Evolutionary conservation across 2,888 invertebrate genomes (phyloP), one percentile per base, ranked within the genome.

Genomic region (Halictus ligatus): DNA sequence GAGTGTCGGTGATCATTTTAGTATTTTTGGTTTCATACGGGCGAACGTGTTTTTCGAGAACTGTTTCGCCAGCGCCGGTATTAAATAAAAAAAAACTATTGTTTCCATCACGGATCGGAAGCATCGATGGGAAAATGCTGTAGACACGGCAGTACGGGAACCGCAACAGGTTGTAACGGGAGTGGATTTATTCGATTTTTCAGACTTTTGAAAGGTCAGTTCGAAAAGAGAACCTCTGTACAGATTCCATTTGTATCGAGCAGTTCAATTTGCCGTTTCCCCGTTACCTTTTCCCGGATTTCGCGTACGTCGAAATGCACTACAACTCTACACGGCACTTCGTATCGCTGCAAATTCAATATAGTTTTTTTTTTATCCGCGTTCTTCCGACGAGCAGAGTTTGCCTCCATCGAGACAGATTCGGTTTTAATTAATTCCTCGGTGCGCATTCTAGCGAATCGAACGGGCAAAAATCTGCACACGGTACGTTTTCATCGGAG

Each of bases 141-240:
- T 71, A 71, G 71, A 71, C 71, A 43, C 40, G 43, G 71, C 29
- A 29, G 40, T 25, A 25, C 10, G 54, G 21, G 75, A 64, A 75
- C 74, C 54, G 84, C 84, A 84, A 84, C 84, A 84, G 84, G 84
- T 84, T 84, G 77, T 58, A 84, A 54, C 84, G 54, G 40, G 73
- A 60, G 40, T 48, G 58, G 76, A 67, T 84, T 84, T 67, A 50
- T 71, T 43, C 72, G 29, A 60, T n/a, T 58, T 83, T 71, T 72
- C 60, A 67, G 48, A 84, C 64, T 84, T 84, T 58, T 58, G 64
- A 54, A 77, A 64, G 73, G 76, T 10, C 40, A 75, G 15, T 15
- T 13, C 15, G 25, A 18, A 58, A 25, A 77, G 25, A 35, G 40
- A 54, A 10, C 18, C 35, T 67, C 58, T 58, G 71, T 8, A 12